Conservation (phyloP, 2,797 vertebrate genomes). For the Pipistrellus pygmaeus region DNA sequence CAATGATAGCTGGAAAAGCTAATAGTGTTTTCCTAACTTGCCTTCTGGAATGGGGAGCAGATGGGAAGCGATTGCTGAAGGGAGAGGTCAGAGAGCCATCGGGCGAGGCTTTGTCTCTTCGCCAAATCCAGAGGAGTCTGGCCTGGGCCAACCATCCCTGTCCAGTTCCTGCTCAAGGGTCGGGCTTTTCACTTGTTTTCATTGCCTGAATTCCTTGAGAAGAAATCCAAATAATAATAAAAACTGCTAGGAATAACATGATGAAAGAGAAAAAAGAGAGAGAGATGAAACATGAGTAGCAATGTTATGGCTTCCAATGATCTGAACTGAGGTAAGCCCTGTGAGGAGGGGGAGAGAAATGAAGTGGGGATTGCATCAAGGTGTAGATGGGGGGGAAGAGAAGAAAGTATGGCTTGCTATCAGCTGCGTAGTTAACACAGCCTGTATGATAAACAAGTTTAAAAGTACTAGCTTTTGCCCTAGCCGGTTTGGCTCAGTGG, state of each 20-base stretch:
- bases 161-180: neutral
- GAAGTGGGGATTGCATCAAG: too few relatives aligned
- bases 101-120: neutral
- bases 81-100: neutral
- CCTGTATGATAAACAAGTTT: neutral
- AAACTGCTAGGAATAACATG: neutral
- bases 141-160: neutral
- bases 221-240: neutral
- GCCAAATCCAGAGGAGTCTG: neutral
- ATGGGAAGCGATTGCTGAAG: fast-evolving
- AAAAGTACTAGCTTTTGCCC: neutral
- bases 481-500: too few relatives aligned
- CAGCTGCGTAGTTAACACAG: neutral
- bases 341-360: neutral
- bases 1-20: constrained; percentile 1
- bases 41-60: neutral
- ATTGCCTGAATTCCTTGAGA: neutral
- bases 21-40: neutral
- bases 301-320: neutral
- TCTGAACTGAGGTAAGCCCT: neutral
- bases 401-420: neutral
- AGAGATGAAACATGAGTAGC: neutral
- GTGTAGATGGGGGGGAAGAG: neutral
- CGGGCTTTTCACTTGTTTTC: neutral
- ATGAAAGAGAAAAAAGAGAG: neutral